A percentile compares a stretch with the other conserved stretches of the same genome.
Evolutionary conservation across 2,797 vertebrate genomes (phyloP).

Genomic region (Microctenopoma stevenorrisi): DNA sequence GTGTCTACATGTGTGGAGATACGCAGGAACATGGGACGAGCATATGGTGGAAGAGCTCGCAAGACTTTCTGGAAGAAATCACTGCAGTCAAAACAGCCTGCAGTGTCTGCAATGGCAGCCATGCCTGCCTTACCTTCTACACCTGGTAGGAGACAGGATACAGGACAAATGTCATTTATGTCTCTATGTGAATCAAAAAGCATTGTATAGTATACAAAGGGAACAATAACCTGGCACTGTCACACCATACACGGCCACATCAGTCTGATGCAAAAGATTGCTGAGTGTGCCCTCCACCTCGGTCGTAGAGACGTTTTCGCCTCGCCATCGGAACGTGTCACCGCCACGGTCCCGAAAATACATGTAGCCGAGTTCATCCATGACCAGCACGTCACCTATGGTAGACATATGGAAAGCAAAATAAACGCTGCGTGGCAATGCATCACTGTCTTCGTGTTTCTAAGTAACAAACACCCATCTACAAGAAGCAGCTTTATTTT

Average conservation of each 20-base stretch:
- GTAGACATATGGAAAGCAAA: neutral
- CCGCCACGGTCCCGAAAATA: slow-evolving; percentile 92
- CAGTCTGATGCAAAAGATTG: slow-evolving; percentile 86
- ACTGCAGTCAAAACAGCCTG: slow-evolving; percentile 82
- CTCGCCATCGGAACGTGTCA: slow-evolving; percentile 94
- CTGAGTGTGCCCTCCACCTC: slow-evolving; percentile 92
- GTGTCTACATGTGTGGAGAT: slow-evolving; percentile 91
- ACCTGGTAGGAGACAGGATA: slow-evolving; percentile 73
- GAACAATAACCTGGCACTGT: slow-evolving; percentile 84
- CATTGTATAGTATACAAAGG: neutral
- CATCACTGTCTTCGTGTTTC: neutral
- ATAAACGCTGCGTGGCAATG: neutral
- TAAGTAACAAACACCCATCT: neutral
- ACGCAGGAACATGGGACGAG: slow-evolving; percentile 90
- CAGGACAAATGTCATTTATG: neutral
- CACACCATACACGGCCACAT: slow-evolving; percentile 92
- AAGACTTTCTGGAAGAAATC: slow-evolving; percentile 86
- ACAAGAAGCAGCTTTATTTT: neutral
- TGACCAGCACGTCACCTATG: slow-evolving; percentile 91
- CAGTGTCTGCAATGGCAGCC: slow-evolving; percentile 89
- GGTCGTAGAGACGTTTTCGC: slow-evolving; percentile 93
- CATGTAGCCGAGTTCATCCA: slow-evolving; percentile 95
- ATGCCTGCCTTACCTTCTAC: slow-evolving; percentile 95
- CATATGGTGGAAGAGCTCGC: slow-evolving; percentile 88
- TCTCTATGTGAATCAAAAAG: neutral